A percentile compares a stretch with the other conserved stretches of the same genome.
These are phyloP conservation scores for Anguilla anguilla DNA, from an alignment of 2,797 vertebrate species.

Conservation along the genomic window DNA sequence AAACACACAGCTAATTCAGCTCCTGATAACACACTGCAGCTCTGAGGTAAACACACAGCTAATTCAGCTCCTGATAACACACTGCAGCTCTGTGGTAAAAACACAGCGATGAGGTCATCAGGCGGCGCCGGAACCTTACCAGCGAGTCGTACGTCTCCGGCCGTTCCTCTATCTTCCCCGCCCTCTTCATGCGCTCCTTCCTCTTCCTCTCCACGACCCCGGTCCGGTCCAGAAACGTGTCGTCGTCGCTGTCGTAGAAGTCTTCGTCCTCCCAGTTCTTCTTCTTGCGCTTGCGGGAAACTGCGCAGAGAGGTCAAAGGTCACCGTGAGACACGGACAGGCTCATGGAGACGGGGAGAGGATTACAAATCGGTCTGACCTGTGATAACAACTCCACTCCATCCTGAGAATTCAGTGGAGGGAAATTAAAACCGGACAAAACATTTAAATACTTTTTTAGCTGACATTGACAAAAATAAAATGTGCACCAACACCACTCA, in stretches of 20 bases:
- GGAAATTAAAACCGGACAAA: background rate
- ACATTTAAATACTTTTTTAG: background rate
- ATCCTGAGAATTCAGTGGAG: background rate
- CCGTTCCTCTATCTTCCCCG: conserved; percentile 90
- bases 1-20: background rate
- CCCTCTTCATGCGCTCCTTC: conserved; percentile 91
- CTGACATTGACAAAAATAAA: background rate
- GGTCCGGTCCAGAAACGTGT: conserved; percentile 94
- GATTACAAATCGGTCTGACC: background rate
- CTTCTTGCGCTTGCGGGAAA: conserved; percentile 92
- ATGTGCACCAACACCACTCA: background rate
- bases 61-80: background rate
- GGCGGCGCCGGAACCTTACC: conserved; percentile 63
- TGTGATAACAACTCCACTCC: background rate
- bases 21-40: background rate
- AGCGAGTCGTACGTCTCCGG: conserved; percentile 89
- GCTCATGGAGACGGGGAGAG: background rate
- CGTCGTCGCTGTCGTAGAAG: conserved; percentile 96
- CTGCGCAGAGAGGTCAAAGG: conserved; percentile 59
- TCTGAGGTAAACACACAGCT: too few relatives aligned
- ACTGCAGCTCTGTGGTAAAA: background rate
- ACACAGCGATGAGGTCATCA: background rate
- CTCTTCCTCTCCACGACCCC: conserved; percentile 93
- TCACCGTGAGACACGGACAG: background rate
- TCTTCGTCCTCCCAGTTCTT: conserved; percentile 99